phyloP scores from a whole-genome alignment of 2,113 vertebrate genomes.

The Taxidea taxus region DNA sequence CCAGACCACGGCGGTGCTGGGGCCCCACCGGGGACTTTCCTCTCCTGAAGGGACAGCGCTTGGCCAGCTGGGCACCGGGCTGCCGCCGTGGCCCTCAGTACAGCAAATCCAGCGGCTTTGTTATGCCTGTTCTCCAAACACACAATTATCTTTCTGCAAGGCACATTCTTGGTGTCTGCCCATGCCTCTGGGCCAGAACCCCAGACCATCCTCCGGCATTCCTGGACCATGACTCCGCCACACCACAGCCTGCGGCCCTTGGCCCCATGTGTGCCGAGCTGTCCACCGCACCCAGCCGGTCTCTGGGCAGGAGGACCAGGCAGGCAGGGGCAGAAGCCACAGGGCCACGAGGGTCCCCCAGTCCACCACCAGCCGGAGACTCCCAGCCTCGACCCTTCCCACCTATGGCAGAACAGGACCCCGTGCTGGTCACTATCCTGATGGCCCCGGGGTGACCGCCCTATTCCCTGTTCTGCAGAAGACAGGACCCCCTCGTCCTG shows the following conservation, averaged over 20 bases:
- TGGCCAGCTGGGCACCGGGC: background rate
- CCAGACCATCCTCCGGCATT: conserved; percentile 37
- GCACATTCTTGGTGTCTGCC: background rate
- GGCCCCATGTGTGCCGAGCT: background rate
- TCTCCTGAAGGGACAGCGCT: background rate
- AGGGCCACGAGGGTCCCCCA: background rate
- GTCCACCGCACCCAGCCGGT: rapidly evolving
- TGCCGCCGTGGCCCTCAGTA: background rate
- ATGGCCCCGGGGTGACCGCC: background rate
- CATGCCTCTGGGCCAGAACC: conserved; percentile 30
- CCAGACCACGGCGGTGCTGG: background rate
- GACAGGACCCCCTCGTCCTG: background rate
- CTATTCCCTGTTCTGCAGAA: background rate
- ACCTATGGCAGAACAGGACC: background rate
- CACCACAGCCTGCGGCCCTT: background rate
- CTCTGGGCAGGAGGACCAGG: background rate
- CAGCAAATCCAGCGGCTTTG: background rate
- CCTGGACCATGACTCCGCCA: background rate
- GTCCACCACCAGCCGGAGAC: background rate
- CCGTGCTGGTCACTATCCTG: rapidly evolving
- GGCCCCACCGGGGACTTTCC: background rate
- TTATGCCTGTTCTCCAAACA: background rate
- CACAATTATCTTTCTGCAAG: background rate
- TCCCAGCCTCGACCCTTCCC: background rate
- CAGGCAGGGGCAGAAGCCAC: background rate